Evolutionary conservation across 2,888 invertebrate species (phyloP), one percentile per base, ranked within the genome.

Genomic region (Drosophila subsilvestris): DNA sequence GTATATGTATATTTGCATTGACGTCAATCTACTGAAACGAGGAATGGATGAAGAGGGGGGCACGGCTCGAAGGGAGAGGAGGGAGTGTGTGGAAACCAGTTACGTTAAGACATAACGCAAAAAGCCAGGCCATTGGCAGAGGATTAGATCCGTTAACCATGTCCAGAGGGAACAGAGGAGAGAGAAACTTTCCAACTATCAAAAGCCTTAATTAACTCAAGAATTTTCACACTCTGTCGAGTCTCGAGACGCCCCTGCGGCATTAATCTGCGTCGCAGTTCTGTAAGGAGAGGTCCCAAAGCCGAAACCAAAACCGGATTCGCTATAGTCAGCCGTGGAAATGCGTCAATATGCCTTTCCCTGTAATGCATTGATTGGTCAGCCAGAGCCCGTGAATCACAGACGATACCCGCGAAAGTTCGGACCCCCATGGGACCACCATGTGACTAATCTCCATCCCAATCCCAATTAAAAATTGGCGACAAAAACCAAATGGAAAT

Each of bases 1-100:
- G n/a, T n/a, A 42, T 53, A 63, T 61, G 54, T 79, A 71, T 77
- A 86, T 88, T 86, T 86, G 86, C 88, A 86, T 86, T 86, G 86
- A 86, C 86, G 86, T 86, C 86, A 86, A 84, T 78, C 67, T 74
- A 69, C 63, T 58, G 61, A 50, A 53, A 51, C 37, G 50, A 22
- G 44, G 54, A 18, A 32, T 25, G 37, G 58, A 48, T 47, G 43
- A 20, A 54, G 49, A 62, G 20, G 49, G 72, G 60, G 54, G 53
- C 49, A 59, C 42, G 50, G 42, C 54, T n/a, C 43, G 29, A 18
- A 48, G 65, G 65, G 54, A 48, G 58, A 18, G 37, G 58, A 18
- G 37, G 42, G 22, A 37, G 25, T 20, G 48, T 63, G 63, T n/a
- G 29, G 54, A 66, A 66, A 66, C 66, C 67, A 66, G 66, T 66